Evolutionary conservation across 2,797 vertebrate genomes (phyloP), one percentile per base, ranked within the genome.

Genomic region (Falco columbarius): DNA sequence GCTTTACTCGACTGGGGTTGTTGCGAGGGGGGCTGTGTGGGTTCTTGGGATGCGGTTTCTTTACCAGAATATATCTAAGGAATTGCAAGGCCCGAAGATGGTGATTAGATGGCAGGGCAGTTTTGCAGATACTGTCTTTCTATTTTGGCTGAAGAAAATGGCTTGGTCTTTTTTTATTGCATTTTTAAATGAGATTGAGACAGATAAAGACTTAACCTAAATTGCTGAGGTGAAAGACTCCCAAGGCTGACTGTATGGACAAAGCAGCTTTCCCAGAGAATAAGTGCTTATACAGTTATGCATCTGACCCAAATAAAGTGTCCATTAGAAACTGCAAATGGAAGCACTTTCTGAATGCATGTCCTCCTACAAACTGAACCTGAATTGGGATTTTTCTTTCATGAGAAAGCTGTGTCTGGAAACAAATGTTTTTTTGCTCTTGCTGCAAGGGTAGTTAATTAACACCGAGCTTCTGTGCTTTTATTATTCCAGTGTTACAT

Each of bases 201-300:
- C 68, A 92, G 83, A 85, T 58, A 83, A 30, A 51, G 56, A 32
- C 87, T 92, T 87, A 83, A 89, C 81, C 38, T 68, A 68, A 91
- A 72, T 2, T 80, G 61, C 62, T 14, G 27, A 81, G 65, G 76
- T 76, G 70, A 61, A 81, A 54, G 71, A 17, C 55, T 81, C 63
- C 74, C 80, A 34, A 7, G 44, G 47, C 42, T 72, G 61, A 19
- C 32, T 75, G 42, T 14, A 14, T 7, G 63, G 71, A 74, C 67
- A 82, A 58, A 80, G 61, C 26, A 58, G 40, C 32, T 90, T 76
- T 89, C 61, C 59, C 30, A 63, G 77, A 61, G 61, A 81, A 54
- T 6, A 30, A 15, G n/a, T 77, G 52, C 42, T 86, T 47, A 22
- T 13, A 67, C 24, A 92, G 6, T 74, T 88, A 26, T 5, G 21